Base-by-base conservation (phyloP, 2,888 invertebrate genomes). In the Andricus quercusramuli region DNA sequence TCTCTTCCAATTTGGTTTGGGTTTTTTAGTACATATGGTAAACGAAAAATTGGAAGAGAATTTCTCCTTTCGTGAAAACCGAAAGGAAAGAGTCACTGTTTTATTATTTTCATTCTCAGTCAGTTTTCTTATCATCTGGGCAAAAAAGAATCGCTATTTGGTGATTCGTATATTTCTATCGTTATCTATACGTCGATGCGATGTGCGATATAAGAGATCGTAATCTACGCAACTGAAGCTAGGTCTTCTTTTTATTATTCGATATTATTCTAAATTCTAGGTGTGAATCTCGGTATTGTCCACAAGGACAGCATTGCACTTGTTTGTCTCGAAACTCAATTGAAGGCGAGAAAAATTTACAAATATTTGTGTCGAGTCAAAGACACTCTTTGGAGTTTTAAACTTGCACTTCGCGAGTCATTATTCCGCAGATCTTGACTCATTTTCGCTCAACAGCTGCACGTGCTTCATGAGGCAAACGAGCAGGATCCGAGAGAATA, bases 381-480 rank as follows among this genome's bases (percentile, higher is more conserved):
- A 70, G 66, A 37, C 66, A 66, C n/a, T 37, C 37, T 66, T 66
- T 11, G 9, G 37, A 66, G 37, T 37, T 66, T 37, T 74, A 11
- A 74, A 74, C n/a, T 74, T 74, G 74, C 74, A 51, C 29, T 74
- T 56, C 32, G 37, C 74, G 56, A 56, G 74, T 56, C 32, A 74
- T 74, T 51, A 56, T n/a, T 74, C 51, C 3, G 74, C 32, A 74
- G 56, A 74, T 59, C 37, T 37, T n/a, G 37, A n/a, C n/a, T 74
- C 56, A 74, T n/a, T 74, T 88, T 66, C 86, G 88, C 87, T 90
- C 92, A 25, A 96, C 96, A 32, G 98, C 97, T 89, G 96, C 95
- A 79, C 96, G 94, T 29, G 98, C 98, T 94, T 99, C 98, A 82
- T 98, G 97, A 15, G 98, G 97, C 89, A 99, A 94, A 80, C 96